Base-by-base conservation (phyloP, 1,140 invertebrate species). In the Zaprionus inermis region DNA sequence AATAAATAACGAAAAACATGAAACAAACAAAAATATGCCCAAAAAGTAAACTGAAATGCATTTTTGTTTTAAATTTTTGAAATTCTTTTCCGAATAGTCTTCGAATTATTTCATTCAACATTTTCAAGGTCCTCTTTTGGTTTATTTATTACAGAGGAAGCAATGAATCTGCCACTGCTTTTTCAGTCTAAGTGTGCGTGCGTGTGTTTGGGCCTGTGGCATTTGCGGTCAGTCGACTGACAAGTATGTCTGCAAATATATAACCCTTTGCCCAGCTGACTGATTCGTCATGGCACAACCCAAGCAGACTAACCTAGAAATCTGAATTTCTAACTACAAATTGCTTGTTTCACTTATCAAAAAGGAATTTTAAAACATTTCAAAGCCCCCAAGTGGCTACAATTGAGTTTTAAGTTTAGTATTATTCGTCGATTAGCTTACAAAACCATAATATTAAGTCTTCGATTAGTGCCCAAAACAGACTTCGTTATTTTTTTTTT, bases 51-150 rank as follows among this genome's bases (percentile, higher is more conserved):
- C 44, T 49, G 44, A 22, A 22, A 36, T 44, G 51, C 34, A 52
- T 70, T 61, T 68, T 61, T 74, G 57, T 61, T 57, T 24, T 44
- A 70, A 36, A 74, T 74, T 58, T 69, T 69, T 64, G 34, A 70
- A 74, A 74, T 74, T 57, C 66, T 74, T 74, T 64, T 24, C 41
- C 49, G 36, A 49, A 70, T 32, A 54, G 38, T 69, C 66, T 24
- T 18, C 24, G 36, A 63, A 74, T 74, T 44, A 74, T 74, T 74
- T 56, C 44, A 64, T 70, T 69, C 44, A 57, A 70, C 72, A 54
- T 63, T 74, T 74, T 70, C 67, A 74, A 69, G 66, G 52, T 70
- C 52, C 59, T 16, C 38, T 58, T 57, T 63, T 63, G 52, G 58
- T 58, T 74, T 70, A 70, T 74, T 74, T 63, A 74, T 64, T 63